These are phyloP conservation scores for Physeter macrocephalus DNA, from an alignment of 2,113 vertebrate genomes.

Conservation along the genomic window DNA sequence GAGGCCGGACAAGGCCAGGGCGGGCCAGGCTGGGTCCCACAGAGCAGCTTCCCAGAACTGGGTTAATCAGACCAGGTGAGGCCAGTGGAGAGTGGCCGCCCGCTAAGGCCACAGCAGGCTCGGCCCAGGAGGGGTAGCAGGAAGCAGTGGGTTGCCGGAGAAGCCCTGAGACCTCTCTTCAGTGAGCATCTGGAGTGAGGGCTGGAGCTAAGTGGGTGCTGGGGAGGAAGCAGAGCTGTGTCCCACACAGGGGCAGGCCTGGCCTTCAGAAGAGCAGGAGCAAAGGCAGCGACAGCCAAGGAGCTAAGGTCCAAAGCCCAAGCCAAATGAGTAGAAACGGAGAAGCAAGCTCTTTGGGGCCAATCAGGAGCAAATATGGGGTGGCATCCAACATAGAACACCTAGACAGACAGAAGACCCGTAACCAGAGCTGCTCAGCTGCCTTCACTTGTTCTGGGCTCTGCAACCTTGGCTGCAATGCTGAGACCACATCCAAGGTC, in stretches of 20 bases:
- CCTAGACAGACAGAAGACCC: background rate
- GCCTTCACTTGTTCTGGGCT: background rate
- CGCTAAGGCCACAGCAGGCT: background rate
- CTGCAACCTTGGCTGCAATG: background rate
- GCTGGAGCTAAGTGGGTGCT: background rate
- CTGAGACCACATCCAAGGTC: background rate
- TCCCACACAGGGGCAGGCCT: accelerated
- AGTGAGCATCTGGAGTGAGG: background rate
- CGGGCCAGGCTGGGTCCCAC: background rate
- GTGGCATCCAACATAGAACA: background rate
- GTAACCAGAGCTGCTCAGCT: background rate
- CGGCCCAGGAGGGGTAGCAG: background rate
- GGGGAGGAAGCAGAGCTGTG: background rate
- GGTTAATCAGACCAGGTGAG: conserved; percentile 15
- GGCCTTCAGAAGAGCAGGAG: background rate
- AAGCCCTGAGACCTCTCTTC: background rate
- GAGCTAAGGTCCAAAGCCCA: background rate
- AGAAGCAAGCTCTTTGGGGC: background rate
- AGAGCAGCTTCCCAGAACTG: conserved; percentile 28
- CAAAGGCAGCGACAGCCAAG: background rate
- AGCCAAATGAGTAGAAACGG: background rate
- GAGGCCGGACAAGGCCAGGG: background rate
- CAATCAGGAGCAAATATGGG: background rate
- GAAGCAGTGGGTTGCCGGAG: background rate
- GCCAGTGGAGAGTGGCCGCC: background rate